Base-by-base conservation (phyloP, 2,797 vertebrate genomes). In the Notolabrus celidotus region DNA sequence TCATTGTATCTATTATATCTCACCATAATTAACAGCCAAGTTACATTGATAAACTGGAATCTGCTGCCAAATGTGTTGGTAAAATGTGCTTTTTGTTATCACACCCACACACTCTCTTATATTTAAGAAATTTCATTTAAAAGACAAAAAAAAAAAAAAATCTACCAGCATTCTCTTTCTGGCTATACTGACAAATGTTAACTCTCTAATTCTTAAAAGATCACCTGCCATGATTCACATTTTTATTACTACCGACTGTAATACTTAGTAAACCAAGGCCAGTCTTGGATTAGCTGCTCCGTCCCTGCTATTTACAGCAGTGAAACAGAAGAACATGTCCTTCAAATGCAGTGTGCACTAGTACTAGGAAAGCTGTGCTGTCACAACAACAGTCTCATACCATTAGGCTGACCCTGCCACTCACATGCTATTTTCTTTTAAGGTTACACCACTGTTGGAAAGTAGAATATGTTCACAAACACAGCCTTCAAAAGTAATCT, bases 271-370 rank as follows among this genome's bases (percentile, higher is more conserved):
- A 76, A 76, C 23, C 22, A 25, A 85, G 55, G 45, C 46, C 72
- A 76, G 69, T 57, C 65, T 87, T 65, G 76, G 82, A 86, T 83
- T 66, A 80, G 45, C 42, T 29, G 52, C 9, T 47, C 58, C 41
- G 66, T 66, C 51, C 12, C 53, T 62, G 62, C 84, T 89, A 91
- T 83, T 89, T 88, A 55, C 42, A 84, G 83, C 73, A 19, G 3
- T n/a, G 66, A 2, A 57, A 64, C n/a, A 25, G 47, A 2, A 29
- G 42, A 77, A 7, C 46, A 52, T 64, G 79, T 47, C 72, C 59
- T 78, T 46, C 3, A 3, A 14, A 46, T 58, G 63, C 50, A 71
- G 4, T 31, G 1, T 43, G 52, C n/a, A n/a, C 17, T 39, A 68
- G 29, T 17, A 27, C 27, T 63, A 54, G 42, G 41, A 57, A 39